Percentiles rank a stretch among this genome's conserved stretches.
phyloP scores from a whole-genome alignment of 2,888 invertebrate genomes.

The Xestia sexstrigata region DNA sequence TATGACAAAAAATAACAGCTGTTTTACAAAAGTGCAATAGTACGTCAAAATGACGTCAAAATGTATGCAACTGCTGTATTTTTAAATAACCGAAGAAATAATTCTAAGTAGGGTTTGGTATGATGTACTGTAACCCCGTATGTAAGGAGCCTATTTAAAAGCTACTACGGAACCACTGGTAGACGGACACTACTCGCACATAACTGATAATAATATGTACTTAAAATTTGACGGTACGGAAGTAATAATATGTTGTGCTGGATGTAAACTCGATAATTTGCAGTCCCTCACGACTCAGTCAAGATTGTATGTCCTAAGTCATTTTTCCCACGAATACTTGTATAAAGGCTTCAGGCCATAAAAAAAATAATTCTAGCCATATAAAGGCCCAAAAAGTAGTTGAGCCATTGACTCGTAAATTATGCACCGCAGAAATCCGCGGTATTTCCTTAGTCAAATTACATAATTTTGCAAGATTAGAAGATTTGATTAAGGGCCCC shows the following conservation, averaged over 20 bases:
- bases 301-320: background rate
- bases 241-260: conserved; percentile 5
- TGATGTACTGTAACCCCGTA: too few species aligned
- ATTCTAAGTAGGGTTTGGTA: too few species aligned
- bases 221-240: conserved; percentile 11
- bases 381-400: background rate
- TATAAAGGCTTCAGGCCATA: background rate
- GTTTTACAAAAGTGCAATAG: too few species aligned
- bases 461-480: background rate
- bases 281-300: background rate
- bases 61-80: too few species aligned
- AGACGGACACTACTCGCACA: background rate
- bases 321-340: conserved; percentile 5
- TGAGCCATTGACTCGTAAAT: background rate
- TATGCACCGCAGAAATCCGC: background rate
- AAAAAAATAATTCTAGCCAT: too few species aligned
- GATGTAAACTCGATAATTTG: conserved; percentile 30
- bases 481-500: background rate
- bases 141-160: background rate
- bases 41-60: too few species aligned
- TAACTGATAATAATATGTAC: conserved; percentile 6
- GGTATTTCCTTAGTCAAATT: background rate
- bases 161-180: background rate
- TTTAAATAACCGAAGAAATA: too few species aligned
- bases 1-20: too few species aligned